phyloP scores from a whole-genome alignment of 2,888 invertebrate genomes.

The Agrilus cyanescens region DNA sequence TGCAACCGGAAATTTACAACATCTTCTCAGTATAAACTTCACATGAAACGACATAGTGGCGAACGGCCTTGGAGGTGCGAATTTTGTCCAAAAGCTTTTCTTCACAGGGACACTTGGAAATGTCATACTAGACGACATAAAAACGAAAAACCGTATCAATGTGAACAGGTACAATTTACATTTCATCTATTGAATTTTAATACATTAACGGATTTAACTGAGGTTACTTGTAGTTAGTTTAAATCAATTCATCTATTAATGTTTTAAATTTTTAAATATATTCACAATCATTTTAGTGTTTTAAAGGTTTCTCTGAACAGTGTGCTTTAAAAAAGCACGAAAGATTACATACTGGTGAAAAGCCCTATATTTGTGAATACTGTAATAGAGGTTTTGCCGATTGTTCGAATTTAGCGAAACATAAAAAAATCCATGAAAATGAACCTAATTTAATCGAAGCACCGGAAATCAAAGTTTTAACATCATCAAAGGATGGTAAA shows the following conservation, averaged over 20 bases:
- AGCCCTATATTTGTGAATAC: conserved; percentile 57
- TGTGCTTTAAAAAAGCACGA: conserved; percentile 54
- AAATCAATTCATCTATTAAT: conserved; percentile 2
- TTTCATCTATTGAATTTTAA: neutral
- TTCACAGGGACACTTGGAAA: conserved; percentile 50
- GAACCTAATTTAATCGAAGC: neutral
- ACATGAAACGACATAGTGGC: conserved; percentile 49
- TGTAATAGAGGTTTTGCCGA: conserved; percentile 67
- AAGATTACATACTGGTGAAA: conserved; percentile 53
- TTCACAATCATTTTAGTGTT: conserved; percentile 24
- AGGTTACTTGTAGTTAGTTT: neutral
- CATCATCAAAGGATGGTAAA: conserved; percentile 13
- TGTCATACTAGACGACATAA: conserved; percentile 55
- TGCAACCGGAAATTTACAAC: conserved; percentile 62
- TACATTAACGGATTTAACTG: neutral
- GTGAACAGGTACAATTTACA: conserved; percentile 37
- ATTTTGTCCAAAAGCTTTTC: conserved; percentile 45
- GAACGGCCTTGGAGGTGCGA: conserved; percentile 49
- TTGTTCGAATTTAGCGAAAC: conserved; percentile 61
- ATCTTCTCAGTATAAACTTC: conserved; percentile 58
- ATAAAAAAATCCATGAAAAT: conserved; percentile 38
- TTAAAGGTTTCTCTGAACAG: conserved; percentile 51
- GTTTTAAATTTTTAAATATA: too few relatives aligned
- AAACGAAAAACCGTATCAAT: conserved; percentile 52
- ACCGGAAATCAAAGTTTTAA: conserved; percentile 14